Conservation (phyloP, 1,140 invertebrate genomes). For the Macrosteles quadrilineatus region DNA sequence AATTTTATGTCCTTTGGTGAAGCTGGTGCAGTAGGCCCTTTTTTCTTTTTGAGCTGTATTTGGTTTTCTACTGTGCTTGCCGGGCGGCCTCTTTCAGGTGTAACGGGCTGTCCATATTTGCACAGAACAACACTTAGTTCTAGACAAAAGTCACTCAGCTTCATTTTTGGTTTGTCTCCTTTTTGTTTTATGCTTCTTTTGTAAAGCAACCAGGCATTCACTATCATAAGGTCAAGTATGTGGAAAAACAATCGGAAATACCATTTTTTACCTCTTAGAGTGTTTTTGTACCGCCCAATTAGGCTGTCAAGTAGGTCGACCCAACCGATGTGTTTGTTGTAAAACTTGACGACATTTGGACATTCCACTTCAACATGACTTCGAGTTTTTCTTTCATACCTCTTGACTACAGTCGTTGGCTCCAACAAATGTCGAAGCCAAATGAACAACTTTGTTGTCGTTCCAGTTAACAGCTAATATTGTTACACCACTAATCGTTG, state of each 20-base stretch:
- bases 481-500: slow-evolving; percentile 32
- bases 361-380: slow-evolving; percentile 48
- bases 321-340: slow-evolving; percentile 55
- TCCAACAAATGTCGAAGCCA: slow-evolving; percentile 49
- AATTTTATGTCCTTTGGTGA: slow-evolving; percentile 21
- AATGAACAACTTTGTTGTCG: slow-evolving; percentile 50
- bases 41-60: background rate
- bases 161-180: background rate
- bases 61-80: background rate
- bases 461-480: slow-evolving; percentile 39
- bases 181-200: background rate
- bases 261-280: slow-evolving; percentile 51
- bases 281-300: slow-evolving; percentile 50
- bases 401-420: slow-evolving; percentile 45
- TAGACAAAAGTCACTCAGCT: slow-evolving; percentile 2
- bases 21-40: background rate
- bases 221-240: slow-evolving; percentile 48
- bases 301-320: slow-evolving; percentile 52
- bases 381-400: slow-evolving; percentile 48
- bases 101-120: background rate
- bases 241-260: slow-evolving; percentile 52
- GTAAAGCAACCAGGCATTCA: slow-evolving; percentile 43
- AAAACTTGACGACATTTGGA: slow-evolving; percentile 51
- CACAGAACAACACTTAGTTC: slow-evolving; percentile 15
- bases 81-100: slow-evolving; percentile 2